A percentile compares a stretch with the other conserved stretches of the same genome.
phyloP scores from a whole-genome alignment of 1,140 invertebrate species.

The Lysiphlebus fabarum region DNA sequence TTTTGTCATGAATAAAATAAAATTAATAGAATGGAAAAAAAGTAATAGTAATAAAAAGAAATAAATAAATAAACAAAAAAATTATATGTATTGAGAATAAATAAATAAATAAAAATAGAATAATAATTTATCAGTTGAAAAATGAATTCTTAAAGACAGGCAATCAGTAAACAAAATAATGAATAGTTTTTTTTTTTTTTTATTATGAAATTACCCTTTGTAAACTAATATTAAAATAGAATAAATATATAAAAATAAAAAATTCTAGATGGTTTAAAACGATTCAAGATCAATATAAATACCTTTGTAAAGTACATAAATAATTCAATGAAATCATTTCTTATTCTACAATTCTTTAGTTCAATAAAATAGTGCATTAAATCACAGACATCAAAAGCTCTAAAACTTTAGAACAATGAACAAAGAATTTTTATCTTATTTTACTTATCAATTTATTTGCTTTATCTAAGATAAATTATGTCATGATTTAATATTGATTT shows the following conservation, averaged over 20 bases:
- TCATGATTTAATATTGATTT: not conserved
- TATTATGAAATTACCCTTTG: not conserved
- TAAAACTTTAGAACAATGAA: not conserved
- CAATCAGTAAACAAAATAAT: too few relatives aligned
- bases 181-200: too few relatives aligned
- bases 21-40: not conserved
- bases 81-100: too few relatives aligned
- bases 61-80: too few relatives aligned
- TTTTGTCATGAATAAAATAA: constrained; percentile 1
- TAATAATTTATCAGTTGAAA: too few relatives aligned
- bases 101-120: too few relatives aligned
- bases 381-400: constrained; percentile 13
- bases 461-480: constrained; percentile 1
- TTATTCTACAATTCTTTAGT: not conserved
- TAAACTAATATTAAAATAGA: not conserved
- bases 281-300: not conserved
- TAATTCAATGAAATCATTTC: constrained; percentile 19
- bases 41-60: too few relatives aligned
- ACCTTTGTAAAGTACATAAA: constrained; percentile 6
- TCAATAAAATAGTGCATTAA: constrained; percentile 15
- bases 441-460: not conserved
- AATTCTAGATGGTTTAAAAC: constrained; percentile 1
- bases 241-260: not conserved
- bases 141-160: too few relatives aligned
- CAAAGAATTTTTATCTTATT: not conserved